phyloP scores from a whole-genome alignment of 2,888 invertebrate genomes.

The Sphinx pinastri region DNA sequence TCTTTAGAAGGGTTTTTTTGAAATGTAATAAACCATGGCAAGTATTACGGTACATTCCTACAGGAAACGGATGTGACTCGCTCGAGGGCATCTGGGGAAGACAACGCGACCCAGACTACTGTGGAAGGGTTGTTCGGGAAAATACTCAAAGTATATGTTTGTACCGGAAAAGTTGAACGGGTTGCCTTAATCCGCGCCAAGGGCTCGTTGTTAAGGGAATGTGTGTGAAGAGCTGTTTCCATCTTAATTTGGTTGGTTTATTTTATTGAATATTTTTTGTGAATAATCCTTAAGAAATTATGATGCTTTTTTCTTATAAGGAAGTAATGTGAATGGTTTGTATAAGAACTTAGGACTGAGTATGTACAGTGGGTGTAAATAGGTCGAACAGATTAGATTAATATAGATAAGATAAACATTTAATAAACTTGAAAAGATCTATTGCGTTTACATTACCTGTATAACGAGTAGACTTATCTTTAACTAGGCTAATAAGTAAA shows the following conservation, averaged over 20 bases:
- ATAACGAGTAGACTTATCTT: background rate
- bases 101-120: background rate
- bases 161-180: constrained; percentile 4
- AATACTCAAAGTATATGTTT: background rate
- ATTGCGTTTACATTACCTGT: background rate
- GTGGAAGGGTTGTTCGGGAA: background rate
- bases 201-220: background rate
- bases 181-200: background rate
- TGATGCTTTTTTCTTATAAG: no score
- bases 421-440: background rate
- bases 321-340: no score
- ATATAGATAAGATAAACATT: background rate
- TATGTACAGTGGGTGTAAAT: no score
- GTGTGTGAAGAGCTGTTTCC: background rate
- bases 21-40: background rate
- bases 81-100: constrained; percentile 7
- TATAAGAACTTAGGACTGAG: no score
- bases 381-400: no score
- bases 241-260: background rate
- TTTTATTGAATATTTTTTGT: background rate
- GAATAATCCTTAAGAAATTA: background rate
- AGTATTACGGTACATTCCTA: constrained; percentile 12
- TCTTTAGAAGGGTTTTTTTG: no score
- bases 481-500: constrained; percentile 17
- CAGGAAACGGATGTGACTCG: constrained; percentile 4